Evolutionary conservation across 2,888 invertebrate genomes (phyloP), one percentile per base, ranked within the genome.

Genomic region (Unio pictorum): DNA sequence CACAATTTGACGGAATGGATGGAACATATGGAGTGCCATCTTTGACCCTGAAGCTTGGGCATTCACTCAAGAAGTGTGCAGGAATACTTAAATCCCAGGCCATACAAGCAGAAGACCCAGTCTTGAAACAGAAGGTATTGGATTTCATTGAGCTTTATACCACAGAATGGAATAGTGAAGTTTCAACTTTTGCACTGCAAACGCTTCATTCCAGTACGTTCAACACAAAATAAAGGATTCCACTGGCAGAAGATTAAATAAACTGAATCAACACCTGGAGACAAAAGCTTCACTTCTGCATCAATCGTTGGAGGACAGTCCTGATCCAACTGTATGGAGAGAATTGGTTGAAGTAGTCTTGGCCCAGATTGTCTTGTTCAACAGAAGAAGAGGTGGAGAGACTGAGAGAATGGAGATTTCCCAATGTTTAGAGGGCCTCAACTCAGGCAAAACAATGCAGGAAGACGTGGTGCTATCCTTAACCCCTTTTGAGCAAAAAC

Each of bases 281-380:
- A 64, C 20, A 34, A 34, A 34, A 8, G 34, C 34, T 34, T 7
- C 34, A 8, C 34, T 8, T 34, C 8, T 34, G 0, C 34, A 34
- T 7, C 34, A 34, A 8, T 34, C 34, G 8, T 34, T 8, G 7
- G 34, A 34, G 1, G 7, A 34, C 7, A 34, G 1, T 0, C 7
- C 34, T 34, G 34, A 34, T 34, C 8, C 1, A 34, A 8, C 8
- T 34, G 8, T 8, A 15, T 64, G 65, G 65, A 58, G 64, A 64
- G 67, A 59, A 64, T 20, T 64, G 3, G 23, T 54, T 45, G 34
- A 62, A 56, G 60, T 66, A 17, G 64, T 63, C 1, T 64, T 71
- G 30, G 71, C 71, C 8, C 57, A 72, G 28, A n/a, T 62, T 62
- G 71, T 68, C n/a, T 66, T 72, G 8, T 66, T 69, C 54, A 72